Percentiles rank a stretch among this genome's conserved stretches.
Conservation (phyloP, 2,888 invertebrate species). For the Scaptomyza cyrtandrae region DNA sequence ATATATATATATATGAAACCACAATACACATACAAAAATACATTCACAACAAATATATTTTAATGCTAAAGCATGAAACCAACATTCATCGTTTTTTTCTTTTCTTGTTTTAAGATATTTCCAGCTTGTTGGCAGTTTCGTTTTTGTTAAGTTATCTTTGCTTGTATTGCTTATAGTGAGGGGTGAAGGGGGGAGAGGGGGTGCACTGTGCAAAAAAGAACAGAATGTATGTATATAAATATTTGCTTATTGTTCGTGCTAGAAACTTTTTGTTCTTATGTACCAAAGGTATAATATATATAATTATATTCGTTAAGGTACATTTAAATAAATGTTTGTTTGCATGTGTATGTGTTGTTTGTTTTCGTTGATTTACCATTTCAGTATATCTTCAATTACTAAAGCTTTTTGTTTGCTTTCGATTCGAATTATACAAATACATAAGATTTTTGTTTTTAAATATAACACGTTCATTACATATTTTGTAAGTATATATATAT, state of each 20-base stretch:
- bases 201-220: conserved; percentile 28
- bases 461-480: conserved; percentile 31
- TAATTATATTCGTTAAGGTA: not conserved
- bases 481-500: conserved; percentile 23
- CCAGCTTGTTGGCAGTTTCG: conserved; percentile 7
- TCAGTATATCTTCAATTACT: conserved; percentile 35
- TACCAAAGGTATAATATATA: no score
- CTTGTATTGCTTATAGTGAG: conserved; percentile 14
- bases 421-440: conserved; percentile 23
- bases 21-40: conserved; percentile 19
- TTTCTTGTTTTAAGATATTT: not conserved
- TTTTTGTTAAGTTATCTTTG: not conserved
- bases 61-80: conserved; percentile 34
- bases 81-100: conserved; percentile 5
- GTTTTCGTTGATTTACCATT: conserved; percentile 4
- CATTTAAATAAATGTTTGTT: conserved; percentile 15
- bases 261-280: not conserved
- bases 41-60: conserved; percentile 20
- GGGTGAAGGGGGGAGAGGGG: not conserved
- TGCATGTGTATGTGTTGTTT: conserved; percentile 11
- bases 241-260: not conserved
- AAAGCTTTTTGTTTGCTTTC: conserved; percentile 53
- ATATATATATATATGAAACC: conserved; percentile 20
- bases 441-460: not conserved
- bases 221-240: not conserved